Percentiles rank a stretch among this genome's conserved stretches.
These are phyloP conservation scores for Menura novaehollandiae DNA, from an alignment of 2,113 vertebrate species.

Conservation along the genomic window DNA sequence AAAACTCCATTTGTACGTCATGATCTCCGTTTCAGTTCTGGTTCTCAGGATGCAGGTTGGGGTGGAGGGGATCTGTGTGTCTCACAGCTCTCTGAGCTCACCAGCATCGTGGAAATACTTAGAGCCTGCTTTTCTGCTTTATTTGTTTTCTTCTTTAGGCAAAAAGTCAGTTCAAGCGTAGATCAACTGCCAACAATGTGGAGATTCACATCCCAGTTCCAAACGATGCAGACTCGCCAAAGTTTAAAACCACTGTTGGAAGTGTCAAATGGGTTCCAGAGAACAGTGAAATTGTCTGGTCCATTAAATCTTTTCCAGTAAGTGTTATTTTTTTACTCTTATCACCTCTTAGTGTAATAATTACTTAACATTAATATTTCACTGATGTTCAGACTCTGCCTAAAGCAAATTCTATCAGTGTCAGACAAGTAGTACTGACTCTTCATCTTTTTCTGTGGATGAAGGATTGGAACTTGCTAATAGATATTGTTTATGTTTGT, in stretches of 20 bases:
- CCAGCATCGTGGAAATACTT: background rate
- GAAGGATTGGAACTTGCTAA: background rate
- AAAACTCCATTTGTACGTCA: background rate
- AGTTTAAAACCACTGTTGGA: slow-evolving; percentile 98
- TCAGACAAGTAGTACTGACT: background rate
- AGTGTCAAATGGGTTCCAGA: slow-evolving; percentile 98
- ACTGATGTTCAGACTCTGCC: background rate
- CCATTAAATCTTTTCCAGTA: slow-evolving; percentile 98
- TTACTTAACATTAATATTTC: background rate
- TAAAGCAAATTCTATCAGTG: background rate
- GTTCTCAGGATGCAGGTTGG: accelerated
- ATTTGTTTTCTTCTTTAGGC: slow-evolving; percentile 72
- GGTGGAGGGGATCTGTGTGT: background rate
- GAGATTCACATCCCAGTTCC: slow-evolving; percentile 99
- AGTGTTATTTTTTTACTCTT: slow-evolving; percentile 14
- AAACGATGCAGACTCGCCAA: slow-evolving; percentile 94
- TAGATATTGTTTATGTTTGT: background rate
- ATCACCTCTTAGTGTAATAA: background rate
- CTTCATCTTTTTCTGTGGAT: background rate
- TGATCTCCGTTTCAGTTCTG: background rate
- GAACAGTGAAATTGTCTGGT: slow-evolving; percentile 98
- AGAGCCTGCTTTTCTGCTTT: background rate
- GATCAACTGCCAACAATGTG: slow-evolving; percentile 97
- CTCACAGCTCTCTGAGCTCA: background rate
- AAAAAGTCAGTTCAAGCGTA: slow-evolving; percentile 95